Percentiles rank a stretch among this genome's conserved stretches.
Evolutionary conservation across 1,140 invertebrate genomes (phyloP).

Genomic region (Linepithema humile): DNA sequence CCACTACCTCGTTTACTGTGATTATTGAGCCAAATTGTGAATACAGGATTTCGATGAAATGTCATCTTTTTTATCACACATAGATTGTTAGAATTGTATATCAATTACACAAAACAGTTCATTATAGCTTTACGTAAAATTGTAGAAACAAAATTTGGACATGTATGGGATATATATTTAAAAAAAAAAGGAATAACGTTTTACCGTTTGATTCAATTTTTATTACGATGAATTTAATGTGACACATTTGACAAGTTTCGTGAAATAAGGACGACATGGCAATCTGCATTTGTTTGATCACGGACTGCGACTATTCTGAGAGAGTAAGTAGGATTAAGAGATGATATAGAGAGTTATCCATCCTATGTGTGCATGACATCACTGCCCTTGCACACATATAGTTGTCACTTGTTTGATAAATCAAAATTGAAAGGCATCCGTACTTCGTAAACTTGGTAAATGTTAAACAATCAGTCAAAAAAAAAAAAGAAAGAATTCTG

Average conservation of each 20-base stretch:
- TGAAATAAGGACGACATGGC: conserved; percentile 37
- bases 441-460: conserved; percentile 18
- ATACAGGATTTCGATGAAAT: background rate
- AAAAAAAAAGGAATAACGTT: too few relatives aligned
- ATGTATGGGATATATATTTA: too few relatives aligned
- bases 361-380: conserved; percentile 60
- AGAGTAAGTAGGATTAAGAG: conserved; percentile 66
- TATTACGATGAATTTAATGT: background rate
- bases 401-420: conserved; percentile 70
- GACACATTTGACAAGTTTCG: conserved; percentile 26
- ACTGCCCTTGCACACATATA: conserved; percentile 54
- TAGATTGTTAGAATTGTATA: background rate
- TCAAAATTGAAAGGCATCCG: conserved; percentile 65
- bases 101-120: too few relatives aligned
- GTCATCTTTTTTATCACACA: background rate
- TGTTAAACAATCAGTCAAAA: conserved; percentile 29
- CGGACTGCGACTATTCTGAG: conserved; percentile 50
- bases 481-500: background rate
- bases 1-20: conserved; percentile 54
- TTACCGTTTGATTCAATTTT: background rate
- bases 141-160: too few relatives aligned
- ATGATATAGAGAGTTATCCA: conserved; percentile 63
- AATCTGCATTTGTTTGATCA: conserved; percentile 62
- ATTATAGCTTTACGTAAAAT: too few relatives aligned
- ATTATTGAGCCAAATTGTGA: conserved; percentile 50